phyloP scores from a whole-genome alignment of 2,113 vertebrate genomes.

The Saguinus imperator region DNA sequence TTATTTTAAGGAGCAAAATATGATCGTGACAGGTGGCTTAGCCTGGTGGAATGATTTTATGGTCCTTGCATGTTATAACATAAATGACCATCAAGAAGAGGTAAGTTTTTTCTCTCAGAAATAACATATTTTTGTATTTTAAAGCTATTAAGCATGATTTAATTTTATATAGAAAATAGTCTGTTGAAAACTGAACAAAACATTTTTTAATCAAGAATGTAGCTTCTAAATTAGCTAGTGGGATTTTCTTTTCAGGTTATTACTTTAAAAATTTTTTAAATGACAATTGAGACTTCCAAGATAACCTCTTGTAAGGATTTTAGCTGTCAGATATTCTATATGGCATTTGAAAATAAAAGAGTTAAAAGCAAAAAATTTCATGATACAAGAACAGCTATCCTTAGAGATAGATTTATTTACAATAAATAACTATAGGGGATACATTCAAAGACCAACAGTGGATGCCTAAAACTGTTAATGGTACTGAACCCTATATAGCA shows the following conservation, averaged over 20 bases:
- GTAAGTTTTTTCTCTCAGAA: constrained; percentile 81
- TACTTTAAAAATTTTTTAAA: background rate
- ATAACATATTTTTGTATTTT: constrained; percentile 45
- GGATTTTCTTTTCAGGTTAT: background rate
- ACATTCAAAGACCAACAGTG: background rate
- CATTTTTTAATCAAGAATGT: constrained; percentile 18
- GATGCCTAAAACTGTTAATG: background rate
- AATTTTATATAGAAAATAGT: constrained; percentile 25
- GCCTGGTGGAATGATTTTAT: constrained; percentile 99
- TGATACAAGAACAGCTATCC: background rate
- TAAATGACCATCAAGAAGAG: constrained; percentile 96
- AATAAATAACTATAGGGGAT: background rate
- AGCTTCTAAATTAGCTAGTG: background rate
- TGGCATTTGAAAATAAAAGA: constrained; percentile 23
- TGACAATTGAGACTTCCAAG: background rate
- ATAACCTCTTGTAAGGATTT: constrained; percentile 40
- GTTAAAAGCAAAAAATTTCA: constrained; percentile 18
- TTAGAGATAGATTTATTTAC: constrained; percentile 21
- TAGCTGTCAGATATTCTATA: constrained; percentile 9
- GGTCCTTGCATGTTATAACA: constrained; percentile 97
- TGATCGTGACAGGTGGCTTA: constrained; percentile 96
- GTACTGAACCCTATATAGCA: background rate
- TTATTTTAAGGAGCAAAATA: constrained; percentile 95
- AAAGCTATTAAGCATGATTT: constrained; percentile 13
- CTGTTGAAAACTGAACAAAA: constrained; percentile 10